phyloP scores from a whole-genome alignment of 1,140 invertebrate species.

The Lamellibrachia luymesi region DNA sequence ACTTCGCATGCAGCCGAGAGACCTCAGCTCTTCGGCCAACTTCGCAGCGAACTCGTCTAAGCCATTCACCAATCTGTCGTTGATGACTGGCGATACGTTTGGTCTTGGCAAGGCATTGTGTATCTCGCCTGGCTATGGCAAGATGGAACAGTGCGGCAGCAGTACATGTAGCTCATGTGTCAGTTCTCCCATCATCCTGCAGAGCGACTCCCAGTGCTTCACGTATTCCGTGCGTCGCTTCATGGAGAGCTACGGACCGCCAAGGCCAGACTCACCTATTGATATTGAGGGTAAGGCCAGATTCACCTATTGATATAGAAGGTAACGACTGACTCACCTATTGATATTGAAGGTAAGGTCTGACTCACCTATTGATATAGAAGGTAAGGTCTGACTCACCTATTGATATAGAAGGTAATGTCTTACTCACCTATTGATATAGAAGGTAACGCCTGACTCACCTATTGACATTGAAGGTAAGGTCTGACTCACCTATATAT shows the following conservation, averaged over 20 bases:
- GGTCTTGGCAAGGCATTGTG: constrained; percentile 11
- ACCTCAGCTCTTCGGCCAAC: background rate
- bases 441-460: background rate
- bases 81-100: constrained; percentile 14
- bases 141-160: constrained; percentile 37
- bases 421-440: background rate
- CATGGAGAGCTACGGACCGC: constrained; percentile 11
- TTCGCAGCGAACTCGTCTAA: background rate
- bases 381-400: constrained; percentile 17
- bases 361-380: constrained; percentile 19
- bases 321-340: background rate
- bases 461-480: background rate
- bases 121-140: constrained; percentile 24
- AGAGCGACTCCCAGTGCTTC: constrained; percentile 49
- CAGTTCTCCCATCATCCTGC: constrained; percentile 49
- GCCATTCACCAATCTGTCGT: background rate
- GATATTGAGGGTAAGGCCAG: constrained; percentile 21
- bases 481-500: background rate
- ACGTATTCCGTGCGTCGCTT: constrained; percentile 49
- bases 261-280: constrained; percentile 24
- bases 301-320: background rate
- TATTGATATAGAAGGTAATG: constrained; percentile 17
- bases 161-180: constrained; percentile 46
- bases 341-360: background rate
- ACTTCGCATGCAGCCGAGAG: constrained; percentile 6